phyloP scores from a whole-genome alignment of 2,888 invertebrate species.

The Operophtera brumata region DNA sequence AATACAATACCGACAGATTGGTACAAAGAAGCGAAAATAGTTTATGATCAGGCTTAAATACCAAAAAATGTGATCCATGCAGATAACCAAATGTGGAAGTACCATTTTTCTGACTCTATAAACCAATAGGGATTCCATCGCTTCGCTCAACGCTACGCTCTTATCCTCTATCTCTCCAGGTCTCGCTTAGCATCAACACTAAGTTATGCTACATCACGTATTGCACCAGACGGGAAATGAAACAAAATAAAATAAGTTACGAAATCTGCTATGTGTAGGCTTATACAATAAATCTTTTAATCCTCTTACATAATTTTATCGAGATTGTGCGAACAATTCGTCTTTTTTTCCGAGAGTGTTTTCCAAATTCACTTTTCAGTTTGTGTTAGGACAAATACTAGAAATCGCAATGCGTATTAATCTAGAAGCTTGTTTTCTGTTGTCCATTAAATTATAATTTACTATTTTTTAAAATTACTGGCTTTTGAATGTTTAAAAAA shows the following conservation, averaged over 20 bases:
- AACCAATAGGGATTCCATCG: too few species aligned
- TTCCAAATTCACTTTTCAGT: constrained; percentile 2
- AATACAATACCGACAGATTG: too few species aligned
- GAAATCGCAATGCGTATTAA: not conserved
- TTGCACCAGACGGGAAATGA: constrained; percentile 57
- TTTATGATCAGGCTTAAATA: too few species aligned
- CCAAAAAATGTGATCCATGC: too few species aligned
- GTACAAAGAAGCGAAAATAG: too few species aligned
- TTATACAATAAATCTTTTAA: constrained; percentile 76
- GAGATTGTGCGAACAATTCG: constrained; percentile 51
- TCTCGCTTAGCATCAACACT: constrained; percentile 38
- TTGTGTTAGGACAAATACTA: constrained; percentile 1
- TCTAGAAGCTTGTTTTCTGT: not conserved
- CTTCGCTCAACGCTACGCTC: not conserved
- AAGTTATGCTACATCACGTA: constrained; percentile 50
- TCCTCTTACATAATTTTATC: constrained; percentile 77
- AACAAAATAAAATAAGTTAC: constrained; percentile 68
- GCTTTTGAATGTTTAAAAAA: too few species aligned
- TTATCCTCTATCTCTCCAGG: constrained; percentile 21
- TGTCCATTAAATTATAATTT: not conserved
- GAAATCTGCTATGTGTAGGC: constrained; percentile 71
- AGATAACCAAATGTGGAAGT: too few species aligned
- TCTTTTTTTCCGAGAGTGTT: not conserved
- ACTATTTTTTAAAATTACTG: not conserved
- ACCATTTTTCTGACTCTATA: too few species aligned